Percentiles rank a stretch among this genome's conserved stretches.
These are phyloP conservation scores for Parasteatoda lunata DNA, from an alignment of 2,888 invertebrate genomes.

Conservation along the genomic window DNA sequence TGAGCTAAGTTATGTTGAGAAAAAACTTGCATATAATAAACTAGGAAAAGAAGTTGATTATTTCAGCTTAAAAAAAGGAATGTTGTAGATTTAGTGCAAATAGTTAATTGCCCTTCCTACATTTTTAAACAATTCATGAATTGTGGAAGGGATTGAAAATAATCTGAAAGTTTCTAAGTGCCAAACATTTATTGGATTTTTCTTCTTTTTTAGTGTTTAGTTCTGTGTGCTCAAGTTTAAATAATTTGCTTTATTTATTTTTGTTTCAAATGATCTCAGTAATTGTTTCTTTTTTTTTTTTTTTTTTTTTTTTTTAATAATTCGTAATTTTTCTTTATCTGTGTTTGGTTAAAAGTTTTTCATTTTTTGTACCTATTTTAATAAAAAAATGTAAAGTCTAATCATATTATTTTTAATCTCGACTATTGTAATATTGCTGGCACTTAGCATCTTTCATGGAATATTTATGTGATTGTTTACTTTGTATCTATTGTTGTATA, in stretches of 20 bases:
- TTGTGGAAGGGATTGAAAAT: not conserved
- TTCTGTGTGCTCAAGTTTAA: not conserved
- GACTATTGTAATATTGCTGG: slow-evolving; percentile 15
- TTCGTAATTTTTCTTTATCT: no score
- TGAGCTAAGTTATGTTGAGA: no score
- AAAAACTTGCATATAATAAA: no score
- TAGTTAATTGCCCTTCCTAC: not conserved
- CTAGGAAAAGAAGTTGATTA: no score
- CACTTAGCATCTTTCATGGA: slow-evolving; percentile 56
- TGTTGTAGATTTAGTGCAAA: no score
- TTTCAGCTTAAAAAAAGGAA: no score
- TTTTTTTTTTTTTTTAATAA: not conserved
- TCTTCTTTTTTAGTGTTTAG: not conserved
- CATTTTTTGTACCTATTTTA: no score
- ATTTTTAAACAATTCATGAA: not conserved
- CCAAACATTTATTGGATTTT: slow-evolving; percentile 41
- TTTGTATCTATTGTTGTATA: not conserved
- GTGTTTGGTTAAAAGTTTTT: no score
- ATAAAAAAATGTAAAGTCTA: not conserved
- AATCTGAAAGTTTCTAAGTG: slow-evolving; percentile 63
- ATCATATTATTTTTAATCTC: slow-evolving; percentile 1
- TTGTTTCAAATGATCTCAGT: slow-evolving; percentile 1
- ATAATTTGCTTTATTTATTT: not conserved
- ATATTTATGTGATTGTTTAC: not conserved
- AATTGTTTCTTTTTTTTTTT: not conserved